Evolutionary conservation across 2,113 vertebrate genomes (phyloP).

Genomic region (Vireo altiloquus): DNA sequence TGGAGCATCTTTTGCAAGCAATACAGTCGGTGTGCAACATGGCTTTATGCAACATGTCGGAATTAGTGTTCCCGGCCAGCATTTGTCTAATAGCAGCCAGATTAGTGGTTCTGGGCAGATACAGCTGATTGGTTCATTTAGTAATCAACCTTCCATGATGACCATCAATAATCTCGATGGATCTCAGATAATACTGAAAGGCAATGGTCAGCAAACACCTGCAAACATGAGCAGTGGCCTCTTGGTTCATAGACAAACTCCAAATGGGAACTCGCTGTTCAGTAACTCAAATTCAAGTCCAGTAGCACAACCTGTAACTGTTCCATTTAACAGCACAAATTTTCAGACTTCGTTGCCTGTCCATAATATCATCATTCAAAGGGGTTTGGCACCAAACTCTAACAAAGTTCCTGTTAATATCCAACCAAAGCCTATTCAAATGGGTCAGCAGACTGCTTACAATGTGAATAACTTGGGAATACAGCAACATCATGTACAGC

Average conservation of each 20-base stretch:
- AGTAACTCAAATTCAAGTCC: conserved; percentile 79
- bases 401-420: conserved; percentile 86
- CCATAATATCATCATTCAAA: conserved; percentile 97
- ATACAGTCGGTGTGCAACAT: conserved; percentile 86
- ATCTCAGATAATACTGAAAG: conserved; percentile 91
- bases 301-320: conserved; percentile 85
- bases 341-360: conserved; percentile 86
- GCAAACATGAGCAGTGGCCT: conserved; percentile 77
- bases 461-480: conserved; percentile 81
- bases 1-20: conserved; percentile 82
- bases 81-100: conserved; percentile 86
- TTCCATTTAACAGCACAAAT: conserved; percentile 92
- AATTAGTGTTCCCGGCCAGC: conserved; percentile 82
- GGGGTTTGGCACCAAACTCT: conserved; percentile 84
- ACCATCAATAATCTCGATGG: conserved; percentile 93
- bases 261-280: conserved; percentile 83
- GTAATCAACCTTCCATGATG: conserved; percentile 89
- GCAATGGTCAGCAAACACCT: conserved; percentile 77
- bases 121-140: conserved; percentile 91
- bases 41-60: conserved; percentile 90
- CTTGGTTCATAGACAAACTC: conserved; percentile 79
- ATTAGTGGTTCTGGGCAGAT: conserved; percentile 87
- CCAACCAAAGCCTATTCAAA: conserved; percentile 92
- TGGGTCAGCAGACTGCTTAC: conserved; percentile 88
- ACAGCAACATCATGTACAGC: conserved; percentile 78